These are phyloP conservation scores for Oscheius myriophilus DNA, from an alignment of 2,888 invertebrate genomes.

Conservation along the genomic window DNA sequence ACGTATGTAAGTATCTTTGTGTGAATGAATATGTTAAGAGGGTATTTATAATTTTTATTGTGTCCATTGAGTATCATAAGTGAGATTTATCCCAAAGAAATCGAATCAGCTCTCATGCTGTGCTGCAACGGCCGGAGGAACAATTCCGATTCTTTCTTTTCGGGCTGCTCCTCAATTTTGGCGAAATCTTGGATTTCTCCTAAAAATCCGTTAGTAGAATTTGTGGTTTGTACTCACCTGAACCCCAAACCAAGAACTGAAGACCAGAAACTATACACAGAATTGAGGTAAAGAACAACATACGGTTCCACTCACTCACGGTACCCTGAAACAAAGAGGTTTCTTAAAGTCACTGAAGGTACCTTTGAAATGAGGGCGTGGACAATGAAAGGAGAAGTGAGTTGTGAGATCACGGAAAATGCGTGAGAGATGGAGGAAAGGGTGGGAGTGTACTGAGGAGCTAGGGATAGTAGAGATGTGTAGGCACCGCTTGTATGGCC, in stretches of 20 bases:
- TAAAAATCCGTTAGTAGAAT: background rate
- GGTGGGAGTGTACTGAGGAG: constrained; percentile 27
- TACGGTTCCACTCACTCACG: constrained; percentile 26
- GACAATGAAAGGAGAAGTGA: constrained; percentile 28
- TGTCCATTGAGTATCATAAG: too few species aligned
- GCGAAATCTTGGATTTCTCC: constrained; percentile 32
- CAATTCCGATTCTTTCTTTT: constrained; percentile 1
- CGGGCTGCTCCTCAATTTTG: constrained; percentile 3
- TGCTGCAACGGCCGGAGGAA: constrained; percentile 19
- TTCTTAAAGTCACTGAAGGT: too few species aligned
- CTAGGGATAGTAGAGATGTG: constrained; percentile 29
- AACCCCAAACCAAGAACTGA: constrained; percentile 30
- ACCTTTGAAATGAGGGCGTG: constrained; percentile 18
- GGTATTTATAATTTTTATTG: too few species aligned
- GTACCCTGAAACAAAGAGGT: constrained; percentile 15
- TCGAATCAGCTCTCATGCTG: constrained; percentile 20
- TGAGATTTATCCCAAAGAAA: background rate
- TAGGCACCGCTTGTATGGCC: constrained; percentile 34
- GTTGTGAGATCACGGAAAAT: constrained; percentile 20
- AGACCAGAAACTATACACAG: constrained; percentile 15
- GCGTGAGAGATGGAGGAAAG: constrained; percentile 24
- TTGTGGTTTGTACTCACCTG: constrained; percentile 9
- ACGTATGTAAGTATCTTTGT: too few species aligned
- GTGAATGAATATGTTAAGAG: too few species aligned
- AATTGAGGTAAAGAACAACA: constrained; percentile 14